A percentile compares a stretch with the other conserved stretches of the same genome.
Evolutionary conservation across 2,797 vertebrate genomes (phyloP).

Genomic region (Onychomys arenicola): DNA sequence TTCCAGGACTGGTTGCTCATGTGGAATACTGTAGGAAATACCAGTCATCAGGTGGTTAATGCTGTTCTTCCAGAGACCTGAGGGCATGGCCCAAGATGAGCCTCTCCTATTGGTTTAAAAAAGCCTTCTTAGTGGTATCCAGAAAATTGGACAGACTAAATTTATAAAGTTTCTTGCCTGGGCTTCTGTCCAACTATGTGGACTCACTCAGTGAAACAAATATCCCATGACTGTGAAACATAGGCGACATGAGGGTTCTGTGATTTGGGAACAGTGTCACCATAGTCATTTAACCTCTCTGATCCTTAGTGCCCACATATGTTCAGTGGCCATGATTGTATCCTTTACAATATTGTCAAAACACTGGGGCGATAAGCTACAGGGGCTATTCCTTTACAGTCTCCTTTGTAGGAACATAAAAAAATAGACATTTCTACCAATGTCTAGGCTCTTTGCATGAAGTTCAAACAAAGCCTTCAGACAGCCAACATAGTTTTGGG

Average conservation of each 20-base stretch:
- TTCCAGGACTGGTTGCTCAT: conserved; percentile 93
- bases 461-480: conserved; percentile 92
- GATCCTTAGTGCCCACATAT: neutral
- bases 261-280: neutral
- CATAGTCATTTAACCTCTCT: neutral
- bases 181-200: neutral
- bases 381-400: neutral
- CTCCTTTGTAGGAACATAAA: neutral
- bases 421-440: conserved; percentile 87
- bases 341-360: neutral
- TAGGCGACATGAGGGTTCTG: neutral
- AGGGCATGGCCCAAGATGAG: neutral
- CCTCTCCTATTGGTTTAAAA: conserved; percentile 2
- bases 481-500: conserved; percentile 91
- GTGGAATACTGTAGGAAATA: conserved; percentile 87
- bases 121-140: neutral
- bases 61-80: neutral
- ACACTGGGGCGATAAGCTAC: neutral
- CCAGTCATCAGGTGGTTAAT: neutral
- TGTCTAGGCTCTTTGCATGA: conserved; percentile 87
- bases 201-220: neutral
- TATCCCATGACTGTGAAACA: neutral
- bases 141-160: neutral
- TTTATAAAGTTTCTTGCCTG: neutral
- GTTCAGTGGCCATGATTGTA: neutral